Base-by-base conservation (phyloP, 92 coral and sea anemone species). In the Pocillopora meandrina region DNA sequence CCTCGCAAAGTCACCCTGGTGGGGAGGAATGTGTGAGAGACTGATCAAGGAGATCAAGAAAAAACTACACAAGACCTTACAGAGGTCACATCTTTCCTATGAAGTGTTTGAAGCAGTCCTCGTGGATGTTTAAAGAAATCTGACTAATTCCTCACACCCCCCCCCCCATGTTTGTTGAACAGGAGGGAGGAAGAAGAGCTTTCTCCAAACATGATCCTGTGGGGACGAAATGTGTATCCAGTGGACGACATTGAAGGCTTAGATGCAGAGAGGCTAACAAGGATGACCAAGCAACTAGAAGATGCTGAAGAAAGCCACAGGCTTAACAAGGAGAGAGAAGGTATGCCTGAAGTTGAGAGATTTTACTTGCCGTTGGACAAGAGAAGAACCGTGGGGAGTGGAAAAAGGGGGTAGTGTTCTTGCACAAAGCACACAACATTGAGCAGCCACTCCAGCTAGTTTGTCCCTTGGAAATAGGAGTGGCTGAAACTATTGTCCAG, bases 331-430 rank as follows among this genome's bases (percentile, higher is more conserved):
- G 74, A 75, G 21, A 33, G 15, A 10, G 55, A 34, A 61, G 17
- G 57, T 59, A 56, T 62, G 19, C 93, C 93, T 56, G 84, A 87
- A 17, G 84, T 10, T 91, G 93, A 57, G 93, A 92, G 61, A 66
- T 89, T 64, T 88, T 92, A 18, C 83, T 92, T 0, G 12, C 89
- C 20, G 84, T 92, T 26, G 93, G 93, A 5, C 93, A 92, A 21
- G 93, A 79, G 64, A 92, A 92, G 77, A 92, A 92, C 72, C 10
- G 91, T 65, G 90, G 88, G n/a, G 76, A 84, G 64, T 91, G 94
- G 92, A 88, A 67, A 84, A 88, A 91, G 63, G 49, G 49, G 49
- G 49, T 42, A 42, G 5, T 5, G 2, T 42, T 42, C 2, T 42
- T 42, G 5, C 49, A 42, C 49, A 42, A 42, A 42, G 49, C 5